A percentile compares a stretch with the other conserved stretches of the same genome.
Conservation (phyloP, 2,888 invertebrate genomes). For the Mythimna impura region DNA sequence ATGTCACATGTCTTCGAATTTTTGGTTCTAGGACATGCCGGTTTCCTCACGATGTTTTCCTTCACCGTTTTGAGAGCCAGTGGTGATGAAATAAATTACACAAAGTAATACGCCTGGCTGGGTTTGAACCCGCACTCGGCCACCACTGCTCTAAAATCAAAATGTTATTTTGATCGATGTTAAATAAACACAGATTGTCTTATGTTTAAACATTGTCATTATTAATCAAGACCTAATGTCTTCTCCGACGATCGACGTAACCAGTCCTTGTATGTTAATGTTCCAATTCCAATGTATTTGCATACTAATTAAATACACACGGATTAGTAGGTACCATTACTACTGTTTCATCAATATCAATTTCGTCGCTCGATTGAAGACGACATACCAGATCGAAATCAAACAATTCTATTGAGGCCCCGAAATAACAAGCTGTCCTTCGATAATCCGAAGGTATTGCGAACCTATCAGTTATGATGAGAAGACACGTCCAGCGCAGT, state of each 20-base stretch:
- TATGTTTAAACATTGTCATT: neutral
- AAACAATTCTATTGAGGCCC: constrained; percentile 65
- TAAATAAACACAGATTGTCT: constrained; percentile 6
- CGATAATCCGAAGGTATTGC: constrained; percentile 65
- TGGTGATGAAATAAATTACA: too few species aligned
- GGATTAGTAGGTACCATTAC: constrained; percentile 18
- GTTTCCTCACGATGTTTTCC: too few species aligned
- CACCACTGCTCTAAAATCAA: too few species aligned
- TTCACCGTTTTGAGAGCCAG: too few species aligned
- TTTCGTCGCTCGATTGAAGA: constrained; percentile 18
- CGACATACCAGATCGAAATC: constrained; percentile 57
- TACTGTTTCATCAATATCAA: constrained; percentile 30
- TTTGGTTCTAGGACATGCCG: too few species aligned
- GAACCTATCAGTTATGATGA: constrained; percentile 47
- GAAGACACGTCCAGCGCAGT: constrained; percentile 15
- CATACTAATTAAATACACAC: constrained; percentile 39
- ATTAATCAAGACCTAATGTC: constrained; percentile 22
- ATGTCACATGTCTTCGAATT: too few species aligned
- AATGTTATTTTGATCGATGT: neutral
- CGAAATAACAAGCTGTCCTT: constrained; percentile 66
- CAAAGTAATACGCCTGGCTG: too few species aligned
- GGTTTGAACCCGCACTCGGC: too few species aligned
- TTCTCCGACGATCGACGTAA: neutral
- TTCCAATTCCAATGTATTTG: constrained; percentile 29
- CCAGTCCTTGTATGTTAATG: constrained; percentile 28